Evolutionary conservation across 2,888 invertebrate species (phyloP).

Genomic region (Galerucella pusilla): DNA sequence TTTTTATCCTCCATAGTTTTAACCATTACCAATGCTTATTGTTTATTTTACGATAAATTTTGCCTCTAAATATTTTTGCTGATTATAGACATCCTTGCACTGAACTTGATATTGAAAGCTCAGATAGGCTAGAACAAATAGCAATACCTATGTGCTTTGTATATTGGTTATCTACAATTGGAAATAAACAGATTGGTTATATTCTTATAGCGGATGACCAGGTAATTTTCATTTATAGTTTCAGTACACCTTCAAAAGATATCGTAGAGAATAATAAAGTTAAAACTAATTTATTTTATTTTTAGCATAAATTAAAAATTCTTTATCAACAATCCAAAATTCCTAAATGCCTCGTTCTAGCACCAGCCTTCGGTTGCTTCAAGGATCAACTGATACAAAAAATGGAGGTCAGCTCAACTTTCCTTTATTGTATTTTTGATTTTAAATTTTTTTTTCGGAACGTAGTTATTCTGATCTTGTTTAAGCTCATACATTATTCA

Average conservation of each 20-base stretch:
- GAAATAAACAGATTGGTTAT: constrained; percentile 47
- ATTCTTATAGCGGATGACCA: constrained; percentile 74
- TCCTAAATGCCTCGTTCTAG: constrained; percentile 74
- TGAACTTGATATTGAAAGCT: constrained; percentile 64
- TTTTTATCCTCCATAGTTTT: no score
- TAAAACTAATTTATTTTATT: neutral
- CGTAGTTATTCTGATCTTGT: no score
- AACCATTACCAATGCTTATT: no score
- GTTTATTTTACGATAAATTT: no score
- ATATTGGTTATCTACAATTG: constrained; percentile 44
- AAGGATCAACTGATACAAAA: constrained; percentile 67
- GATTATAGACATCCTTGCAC: constrained; percentile 47
- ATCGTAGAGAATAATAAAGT: neutral
- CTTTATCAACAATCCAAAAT: constrained; percentile 73
- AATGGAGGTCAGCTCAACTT: constrained; percentile 59
- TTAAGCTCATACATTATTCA: no score
- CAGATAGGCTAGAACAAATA: constrained; percentile 73
- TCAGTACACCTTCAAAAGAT: neutral
- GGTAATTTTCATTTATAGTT: constrained; percentile 59
- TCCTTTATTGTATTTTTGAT: neutral
- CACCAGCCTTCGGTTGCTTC: constrained; percentile 74
- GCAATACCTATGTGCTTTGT: constrained; percentile 68
- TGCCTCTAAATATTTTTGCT: no score
- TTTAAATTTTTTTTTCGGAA: no score
- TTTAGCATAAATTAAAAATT: constrained; percentile 76